Percentiles rank a stretch among this genome's conserved stretches.
phyloP scores from a whole-genome alignment of 2,888 invertebrate species.

The Drosophila multiciliata region DNA sequence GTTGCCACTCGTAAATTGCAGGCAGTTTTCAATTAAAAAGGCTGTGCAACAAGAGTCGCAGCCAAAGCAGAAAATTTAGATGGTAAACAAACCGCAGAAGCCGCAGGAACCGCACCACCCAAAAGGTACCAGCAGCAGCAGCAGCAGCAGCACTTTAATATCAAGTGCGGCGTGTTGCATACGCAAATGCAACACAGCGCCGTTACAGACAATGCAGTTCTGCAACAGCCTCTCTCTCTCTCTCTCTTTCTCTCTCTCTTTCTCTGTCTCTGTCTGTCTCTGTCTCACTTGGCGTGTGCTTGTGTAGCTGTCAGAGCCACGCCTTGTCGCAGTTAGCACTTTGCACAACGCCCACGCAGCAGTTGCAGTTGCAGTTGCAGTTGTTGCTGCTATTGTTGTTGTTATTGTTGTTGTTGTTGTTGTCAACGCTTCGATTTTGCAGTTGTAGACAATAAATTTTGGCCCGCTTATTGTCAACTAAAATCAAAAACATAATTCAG shows the following conservation, averaged over 20 bases:
- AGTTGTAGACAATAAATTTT: slow-evolving; percentile 80
- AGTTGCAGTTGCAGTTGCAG: slow-evolving; percentile 28
- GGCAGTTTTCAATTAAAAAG: slow-evolving; percentile 36
- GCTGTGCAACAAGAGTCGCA: slow-evolving; percentile 11
- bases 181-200: slow-evolving; percentile 38
- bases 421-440: slow-evolving; percentile 82
- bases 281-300: slow-evolving; percentile 33
- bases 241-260: not conserved
- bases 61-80: slow-evolving; percentile 25
- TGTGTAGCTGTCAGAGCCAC: slow-evolving; percentile 78
- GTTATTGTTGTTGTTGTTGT: slow-evolving; percentile 43
- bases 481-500: slow-evolving; percentile 81
- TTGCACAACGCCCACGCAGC: slow-evolving; percentile 71
- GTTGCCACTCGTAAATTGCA: slow-evolving; percentile 43
- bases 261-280: slow-evolving; percentile 8
- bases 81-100: slow-evolving; percentile 30
- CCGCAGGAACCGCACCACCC: slow-evolving; percentile 29
- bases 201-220: slow-evolving; percentile 54
- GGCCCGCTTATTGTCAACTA: slow-evolving; percentile 81
- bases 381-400: slow-evolving; percentile 12
- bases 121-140: slow-evolving; percentile 23
- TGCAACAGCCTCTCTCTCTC: not conserved
- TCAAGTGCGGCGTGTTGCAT: slow-evolving; percentile 51
- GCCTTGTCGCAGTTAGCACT: slow-evolving; percentile 75
- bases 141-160: slow-evolving; percentile 47